Evolutionary conservation across 2,888 invertebrate species (phyloP).

Genomic region (Hesperia comma): DNA sequence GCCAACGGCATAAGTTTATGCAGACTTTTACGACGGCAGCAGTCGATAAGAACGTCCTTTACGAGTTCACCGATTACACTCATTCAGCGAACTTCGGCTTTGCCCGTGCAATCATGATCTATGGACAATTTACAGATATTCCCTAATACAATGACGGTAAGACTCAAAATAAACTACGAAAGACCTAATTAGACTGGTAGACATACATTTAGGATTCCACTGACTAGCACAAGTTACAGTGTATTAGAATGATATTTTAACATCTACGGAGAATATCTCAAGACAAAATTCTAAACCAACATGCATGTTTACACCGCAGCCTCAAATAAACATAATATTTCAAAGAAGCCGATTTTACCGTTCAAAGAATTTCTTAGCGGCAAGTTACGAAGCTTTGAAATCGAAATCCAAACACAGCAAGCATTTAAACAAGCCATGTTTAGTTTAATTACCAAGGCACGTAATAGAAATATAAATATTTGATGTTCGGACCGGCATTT

Average conservation of each 20-base stretch:
- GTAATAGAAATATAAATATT: conserved; percentile 25
- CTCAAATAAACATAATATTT: conserved; percentile 32
- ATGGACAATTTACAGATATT: conserved; percentile 31
- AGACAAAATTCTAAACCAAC: conserved; percentile 49
- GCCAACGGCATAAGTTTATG: conserved; percentile 57
- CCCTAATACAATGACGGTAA: conserved; percentile 12
- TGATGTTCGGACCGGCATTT: neutral
- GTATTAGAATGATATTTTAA: conserved; percentile 51
- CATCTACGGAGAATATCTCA: conserved; percentile 50
- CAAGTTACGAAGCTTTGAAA: conserved; percentile 29
- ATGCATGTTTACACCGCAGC: conserved; percentile 43
- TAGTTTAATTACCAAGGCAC: conserved; percentile 28
- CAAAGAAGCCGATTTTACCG: conserved; percentile 31
- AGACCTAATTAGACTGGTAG: conserved; percentile 44
- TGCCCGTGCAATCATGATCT: conserved; percentile 43
- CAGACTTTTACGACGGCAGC: conserved; percentile 63
- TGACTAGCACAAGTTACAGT: conserved; percentile 45
- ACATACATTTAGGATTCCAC: conserved; percentile 36
- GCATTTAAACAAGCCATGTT: conserved; percentile 28
- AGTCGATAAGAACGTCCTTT: conserved; percentile 63
- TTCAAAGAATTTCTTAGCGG: conserved; percentile 33
- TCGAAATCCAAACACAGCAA: conserved; percentile 24
- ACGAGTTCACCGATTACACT: conserved; percentile 57
- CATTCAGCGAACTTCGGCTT: conserved; percentile 53
- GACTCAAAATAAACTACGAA: conserved; percentile 14